Evolutionary conservation across 2,797 vertebrate species (phyloP), one percentile per base, ranked within the genome.

Genomic region (Rachycentron canadum): DNA sequence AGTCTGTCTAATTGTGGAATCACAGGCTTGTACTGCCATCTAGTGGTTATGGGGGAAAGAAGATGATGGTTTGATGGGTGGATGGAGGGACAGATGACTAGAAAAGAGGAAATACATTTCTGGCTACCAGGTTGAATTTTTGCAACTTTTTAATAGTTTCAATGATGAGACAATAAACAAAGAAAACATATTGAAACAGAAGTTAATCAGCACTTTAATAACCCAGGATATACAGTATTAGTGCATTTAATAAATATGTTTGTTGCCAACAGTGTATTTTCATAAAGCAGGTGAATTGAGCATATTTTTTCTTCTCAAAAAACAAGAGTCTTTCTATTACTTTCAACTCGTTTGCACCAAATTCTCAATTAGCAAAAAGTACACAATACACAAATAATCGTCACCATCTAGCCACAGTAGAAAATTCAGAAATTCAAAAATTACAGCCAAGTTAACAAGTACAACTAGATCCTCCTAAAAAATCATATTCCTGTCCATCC

Each of bases 11-110:
- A 17, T 10, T 34, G n/a, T 50, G 56, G 69, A 86, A 85, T 23
- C 21, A 78, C 78, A 88, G 90, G 67, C 81, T 50, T 93, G 66
- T 86, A 93, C 85, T 92, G 95, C 92, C 95, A 94, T 93, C 95
- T 94, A 86, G 89, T 93, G 95, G 86, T 52, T 0, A 26, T 13
- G 1, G 45, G 21, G 52, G 59, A 17, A 67, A 73, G 1, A 10
- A 32, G n/a, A 32, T 6, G 25, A 47, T 53, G 38, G n/a, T 45
- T 14, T 11, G 52, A 69, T 55, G 23, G 17, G 34, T 38, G 28
- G 28, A 19, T 60, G 41, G 69, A 47, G 38, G n/a, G n/a, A 73
- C 47, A 34, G 38, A 68, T 60, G 43, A 30, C 28, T 13, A 49
- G 10, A 61, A 59, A 64, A 38, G n/a, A 0, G 14, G 13, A 57